A percentile compares a stretch with the other conserved stretches of the same genome.
phyloP scores from a whole-genome alignment of 2,888 invertebrate genomes.

The Scaptomyza tumidula region DNA sequence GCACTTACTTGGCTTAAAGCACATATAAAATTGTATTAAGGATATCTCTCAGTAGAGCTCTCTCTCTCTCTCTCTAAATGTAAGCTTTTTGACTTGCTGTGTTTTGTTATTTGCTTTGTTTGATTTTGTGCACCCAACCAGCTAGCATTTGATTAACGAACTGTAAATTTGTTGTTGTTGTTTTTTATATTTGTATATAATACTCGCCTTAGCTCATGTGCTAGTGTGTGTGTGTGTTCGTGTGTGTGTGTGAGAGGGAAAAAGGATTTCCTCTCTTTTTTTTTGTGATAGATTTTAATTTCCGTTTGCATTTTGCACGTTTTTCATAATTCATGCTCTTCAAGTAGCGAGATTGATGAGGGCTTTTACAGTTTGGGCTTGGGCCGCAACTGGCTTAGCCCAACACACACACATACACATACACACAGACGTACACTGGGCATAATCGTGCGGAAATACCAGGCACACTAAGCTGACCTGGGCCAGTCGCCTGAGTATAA shows the following conservation, averaged over 20 bases:
- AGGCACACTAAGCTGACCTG: slow-evolving; percentile 77
- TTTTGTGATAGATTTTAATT: slow-evolving; percentile 74
- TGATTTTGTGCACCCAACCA: slow-evolving; percentile 53
- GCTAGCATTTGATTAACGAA: slow-evolving; percentile 74
- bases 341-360: slow-evolving; percentile 79
- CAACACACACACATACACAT: slow-evolving; percentile 19
- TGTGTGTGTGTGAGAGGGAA: slow-evolving; percentile 27
- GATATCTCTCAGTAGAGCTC: neutral
- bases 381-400: slow-evolving; percentile 52
- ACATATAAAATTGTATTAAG: neutral
- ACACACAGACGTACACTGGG: slow-evolving; percentile 39
- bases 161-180: slow-evolving; percentile 62
- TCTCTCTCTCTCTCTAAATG: neutral
- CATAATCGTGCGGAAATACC: slow-evolving; percentile 77
- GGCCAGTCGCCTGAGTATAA: slow-evolving; percentile 66
- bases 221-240: neutral
- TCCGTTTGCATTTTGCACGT: slow-evolving; percentile 78
- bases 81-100: neutral
- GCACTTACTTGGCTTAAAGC: no score
- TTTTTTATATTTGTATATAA: slow-evolving; percentile 23
- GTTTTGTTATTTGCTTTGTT: slow-evolving; percentile 35
- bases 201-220: slow-evolving; percentile 8
- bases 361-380: slow-evolving; percentile 50
- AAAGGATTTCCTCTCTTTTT: slow-evolving; percentile 39
- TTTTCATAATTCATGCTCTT: slow-evolving; percentile 78